A percentile compares a stretch with the other conserved stretches of the same genome.
These are phyloP conservation scores for Ispidina lecontei DNA, from an alignment of 2,797 vertebrate genomes.

Conservation along the genomic window DNA sequence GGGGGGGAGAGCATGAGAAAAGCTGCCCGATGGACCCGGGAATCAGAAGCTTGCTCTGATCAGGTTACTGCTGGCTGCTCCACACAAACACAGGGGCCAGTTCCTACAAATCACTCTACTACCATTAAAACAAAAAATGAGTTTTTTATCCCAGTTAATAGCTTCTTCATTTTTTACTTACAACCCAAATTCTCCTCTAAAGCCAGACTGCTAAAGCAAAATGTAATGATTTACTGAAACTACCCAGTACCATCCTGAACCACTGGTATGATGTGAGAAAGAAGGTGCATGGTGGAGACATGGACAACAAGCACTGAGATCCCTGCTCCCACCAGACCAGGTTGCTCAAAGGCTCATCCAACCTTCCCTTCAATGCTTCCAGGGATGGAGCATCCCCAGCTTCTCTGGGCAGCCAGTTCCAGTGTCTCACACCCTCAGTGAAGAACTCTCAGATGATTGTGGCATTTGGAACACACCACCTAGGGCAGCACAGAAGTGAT, in stretches of 20 bases:
- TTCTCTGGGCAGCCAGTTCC: not conserved
- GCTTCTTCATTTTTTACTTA: not conserved
- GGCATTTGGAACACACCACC: not conserved
- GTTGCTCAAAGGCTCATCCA: not conserved
- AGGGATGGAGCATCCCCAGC: not conserved
- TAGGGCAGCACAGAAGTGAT: not conserved
- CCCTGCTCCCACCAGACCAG: not conserved
- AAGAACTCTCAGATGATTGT: not conserved
- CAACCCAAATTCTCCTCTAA: not conserved
- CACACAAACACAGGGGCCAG: not conserved
- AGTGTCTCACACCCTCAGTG: not conserved
- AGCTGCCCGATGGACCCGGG: not conserved
- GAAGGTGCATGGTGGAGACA: not conserved
- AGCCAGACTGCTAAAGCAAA: not conserved
- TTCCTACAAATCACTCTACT: not conserved
- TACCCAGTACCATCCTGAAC: not conserved
- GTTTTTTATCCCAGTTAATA: not conserved
- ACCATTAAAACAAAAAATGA: not conserved
- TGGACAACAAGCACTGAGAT: not conserved
- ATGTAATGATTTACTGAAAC: not conserved
- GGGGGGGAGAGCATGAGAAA: not conserved
- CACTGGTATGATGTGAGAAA: not conserved
- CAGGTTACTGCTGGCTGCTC: not conserved
- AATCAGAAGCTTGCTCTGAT: not conserved
- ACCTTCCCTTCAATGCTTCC: not conserved